Percentiles rank a stretch among this genome's conserved stretches.
Conservation (phyloP, 2,113 vertebrate species). For the Zeus faber region DNA sequence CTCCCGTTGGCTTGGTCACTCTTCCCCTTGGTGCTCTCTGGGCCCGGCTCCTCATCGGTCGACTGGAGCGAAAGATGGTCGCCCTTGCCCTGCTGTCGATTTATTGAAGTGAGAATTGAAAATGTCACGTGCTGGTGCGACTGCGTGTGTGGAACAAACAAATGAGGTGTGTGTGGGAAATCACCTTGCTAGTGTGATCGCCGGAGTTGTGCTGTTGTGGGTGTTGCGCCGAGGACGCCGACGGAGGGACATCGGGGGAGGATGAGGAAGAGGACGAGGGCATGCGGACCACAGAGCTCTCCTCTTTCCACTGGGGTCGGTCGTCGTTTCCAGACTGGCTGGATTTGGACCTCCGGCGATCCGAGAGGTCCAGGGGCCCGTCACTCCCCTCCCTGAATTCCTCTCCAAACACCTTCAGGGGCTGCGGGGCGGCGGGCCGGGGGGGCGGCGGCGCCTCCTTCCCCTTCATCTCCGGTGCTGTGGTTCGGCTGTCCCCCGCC, state of each 20-base stretch:
- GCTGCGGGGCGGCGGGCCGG: not conserved
- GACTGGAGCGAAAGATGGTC: constrained; percentile 22
- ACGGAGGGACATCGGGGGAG: not conserved
- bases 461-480: constrained; percentile 32
- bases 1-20: constrained; percentile 41
- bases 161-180: not conserved
- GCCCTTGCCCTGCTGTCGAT: not conserved
- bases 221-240: not conserved
- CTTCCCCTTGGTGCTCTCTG: constrained; percentile 33
- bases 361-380: constrained; percentile 73
- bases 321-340: constrained; percentile 10
- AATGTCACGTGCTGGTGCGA: not conserved
- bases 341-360: constrained; percentile 51
- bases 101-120: not conserved
- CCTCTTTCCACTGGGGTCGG: constrained; percentile 11
- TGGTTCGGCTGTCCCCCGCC: constrained; percentile 17
- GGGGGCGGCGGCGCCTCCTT: constrained; percentile 4
- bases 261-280: constrained; percentile 26
- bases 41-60: constrained; percentile 25
- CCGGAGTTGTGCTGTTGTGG: constrained; percentile 31
- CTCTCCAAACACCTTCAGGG: constrained; percentile 45
- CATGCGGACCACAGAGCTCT: constrained; percentile 15
- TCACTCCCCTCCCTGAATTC: constrained; percentile 40
- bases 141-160: not conserved
- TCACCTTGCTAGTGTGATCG: constrained; percentile 57